Base-by-base conservation (phyloP, 2,888 invertebrate species). In the Drosophila greeni region DNA sequence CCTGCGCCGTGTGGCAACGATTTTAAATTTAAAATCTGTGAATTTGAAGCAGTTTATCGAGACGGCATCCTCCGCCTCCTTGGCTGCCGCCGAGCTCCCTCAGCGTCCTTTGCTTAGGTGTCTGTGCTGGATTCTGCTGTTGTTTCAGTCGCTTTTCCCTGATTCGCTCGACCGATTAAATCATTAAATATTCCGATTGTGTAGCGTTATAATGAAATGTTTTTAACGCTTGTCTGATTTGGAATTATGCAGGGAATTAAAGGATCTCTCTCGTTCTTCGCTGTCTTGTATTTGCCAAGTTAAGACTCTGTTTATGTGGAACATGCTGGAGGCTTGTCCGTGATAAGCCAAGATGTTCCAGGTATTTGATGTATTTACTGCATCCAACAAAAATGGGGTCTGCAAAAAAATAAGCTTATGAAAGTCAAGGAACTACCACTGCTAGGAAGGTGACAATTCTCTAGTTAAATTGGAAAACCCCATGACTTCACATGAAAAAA, bases 161-260 rank as follows among this genome's bases (percentile, higher is more conserved):
- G 86, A 75, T 82, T 67, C 73, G 71, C 62, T 59, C 66, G 55
- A 60, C 72, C 79, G 86, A 86, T 86, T 86, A 86, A 87, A 86
- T 86, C 86, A 87, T 86, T 86, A 87, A 86, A 87, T 87, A 86
- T 86, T 86, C 86, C 76, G 86, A 87, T 86, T 86, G 87, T 87
- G 87, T 86, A 85, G 87, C 85, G 82, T 85, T 85, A 87, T 87
- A 87, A 87, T 86, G 87, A 87, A 87, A 87, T 87, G 86, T 86
- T 86, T 87, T 85, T 83, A 85, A 81, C 87, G 86, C 85, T 87
- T 86, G 86, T 86, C 86, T 86, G 87, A 86, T 86, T 85, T 81
- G 86, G 84, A 80, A 86, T 87, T 86, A 86, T 86, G 86, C 87
- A 81, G 74, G 72, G 86, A 86, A 87, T 87, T 87, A 86, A 84